A percentile compares a stretch with the other conserved stretches of the same genome.
Evolutionary conservation across 35 echinoderm and acorn worm genomes (phyloP).

Genomic region (Apostichopus californicus): DNA sequence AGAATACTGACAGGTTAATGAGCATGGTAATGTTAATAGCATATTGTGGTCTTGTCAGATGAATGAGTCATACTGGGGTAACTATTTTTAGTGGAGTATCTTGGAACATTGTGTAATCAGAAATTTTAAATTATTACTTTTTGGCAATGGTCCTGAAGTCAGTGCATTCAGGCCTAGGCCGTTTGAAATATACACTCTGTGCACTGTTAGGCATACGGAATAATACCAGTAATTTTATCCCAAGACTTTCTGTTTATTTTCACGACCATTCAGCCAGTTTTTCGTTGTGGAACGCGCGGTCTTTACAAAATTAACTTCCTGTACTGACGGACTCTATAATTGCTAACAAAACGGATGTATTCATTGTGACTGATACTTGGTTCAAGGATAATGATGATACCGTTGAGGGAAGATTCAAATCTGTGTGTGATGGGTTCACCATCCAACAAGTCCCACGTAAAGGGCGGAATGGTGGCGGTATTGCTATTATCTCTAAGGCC

Average conservation of each 20-base stretch:
- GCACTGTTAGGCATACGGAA: too few species aligned
- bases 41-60: too few species aligned
- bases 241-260: slow-evolving; percentile 23
- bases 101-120: too few species aligned
- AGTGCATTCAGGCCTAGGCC: too few species aligned
- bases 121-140: too few species aligned
- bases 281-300: slow-evolving; percentile 9
- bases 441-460: slow-evolving; percentile 24
- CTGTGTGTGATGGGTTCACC: slow-evolving; percentile 15
- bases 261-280: neutral
- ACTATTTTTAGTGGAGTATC: too few species aligned
- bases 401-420: slow-evolving; percentile 27
- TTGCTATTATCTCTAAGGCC: slow-evolving; percentile 31
- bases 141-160: too few species aligned
- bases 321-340: neutral
- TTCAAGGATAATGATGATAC: slow-evolving; percentile 18
- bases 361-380: slow-evolving; percentile 29
- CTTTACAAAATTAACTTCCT: slow-evolving; percentile 23
- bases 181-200: too few species aligned
- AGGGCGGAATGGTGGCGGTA: neutral
- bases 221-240: neutral
- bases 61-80: too few species aligned
- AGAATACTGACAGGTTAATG: too few species aligned
- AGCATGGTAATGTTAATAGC: too few species aligned
- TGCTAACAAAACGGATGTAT: slow-evolving; percentile 39